Conservation (phyloP, 2,113 vertebrate species). For the Ariopsis seemanni region DNA sequence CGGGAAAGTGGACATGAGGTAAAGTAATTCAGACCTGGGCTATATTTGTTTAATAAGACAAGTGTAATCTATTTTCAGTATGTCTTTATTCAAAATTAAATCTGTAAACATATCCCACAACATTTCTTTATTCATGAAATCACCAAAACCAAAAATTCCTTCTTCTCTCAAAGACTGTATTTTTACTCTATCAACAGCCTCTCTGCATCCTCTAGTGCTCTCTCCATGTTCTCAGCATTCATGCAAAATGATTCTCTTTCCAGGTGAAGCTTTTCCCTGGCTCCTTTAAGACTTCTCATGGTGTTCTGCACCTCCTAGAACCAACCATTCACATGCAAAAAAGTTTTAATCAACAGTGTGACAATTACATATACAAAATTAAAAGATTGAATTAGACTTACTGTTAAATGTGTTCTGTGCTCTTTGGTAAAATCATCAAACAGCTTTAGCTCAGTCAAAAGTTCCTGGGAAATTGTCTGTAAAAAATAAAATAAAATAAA, state of each 20-base stretch:
- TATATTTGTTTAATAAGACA: no score
- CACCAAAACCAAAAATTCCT: no score
- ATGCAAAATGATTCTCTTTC: slow-evolving; percentile 64
- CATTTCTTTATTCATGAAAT: background rate
- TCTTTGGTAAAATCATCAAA: slow-evolving; percentile 61
- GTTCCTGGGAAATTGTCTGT: slow-evolving; percentile 64
- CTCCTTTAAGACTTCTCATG: slow-evolving; percentile 58
- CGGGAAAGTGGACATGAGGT: no score
- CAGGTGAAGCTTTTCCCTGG: slow-evolving; percentile 57
- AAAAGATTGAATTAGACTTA: slow-evolving; percentile 29
- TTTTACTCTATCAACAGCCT: slow-evolving; percentile 51
- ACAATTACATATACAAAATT: no score
- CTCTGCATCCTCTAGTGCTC: slow-evolving; percentile 67
- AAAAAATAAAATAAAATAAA: slow-evolving; percentile 19
- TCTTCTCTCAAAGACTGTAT: background rate
- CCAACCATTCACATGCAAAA: background rate
- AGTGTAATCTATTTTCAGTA: background rate
- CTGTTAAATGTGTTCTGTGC: slow-evolving; percentile 61
- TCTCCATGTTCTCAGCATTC: slow-evolving; percentile 65
- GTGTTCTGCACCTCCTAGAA: slow-evolving; percentile 66
- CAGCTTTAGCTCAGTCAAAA: slow-evolving; percentile 63
- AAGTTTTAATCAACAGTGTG: no score
- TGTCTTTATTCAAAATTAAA: background rate
- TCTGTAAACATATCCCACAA: background rate
- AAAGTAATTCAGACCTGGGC: no score